phyloP scores from a whole-genome alignment of 2,888 invertebrate species.

The Biston betularia region DNA sequence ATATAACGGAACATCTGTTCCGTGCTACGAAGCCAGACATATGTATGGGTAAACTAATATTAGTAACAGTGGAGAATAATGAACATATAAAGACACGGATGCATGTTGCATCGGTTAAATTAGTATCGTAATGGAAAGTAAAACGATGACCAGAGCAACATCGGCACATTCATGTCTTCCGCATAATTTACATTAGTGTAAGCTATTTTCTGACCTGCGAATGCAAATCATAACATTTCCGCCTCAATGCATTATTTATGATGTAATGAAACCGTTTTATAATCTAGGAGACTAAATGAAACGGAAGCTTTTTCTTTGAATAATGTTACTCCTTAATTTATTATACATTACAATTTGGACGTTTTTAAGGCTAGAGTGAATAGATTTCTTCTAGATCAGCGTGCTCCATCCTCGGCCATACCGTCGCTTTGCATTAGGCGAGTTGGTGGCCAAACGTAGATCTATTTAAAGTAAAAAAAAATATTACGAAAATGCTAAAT shows the following conservation, averaged over 20 bases:
- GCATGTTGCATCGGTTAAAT: constrained; percentile 24
- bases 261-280: constrained; percentile 43
- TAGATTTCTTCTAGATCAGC: no score
- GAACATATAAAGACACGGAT: constrained; percentile 5
- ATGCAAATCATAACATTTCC: constrained; percentile 67
- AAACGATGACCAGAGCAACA: constrained; percentile 41
- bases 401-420: no score
- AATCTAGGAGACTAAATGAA: constrained; percentile 22
- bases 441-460: no score
- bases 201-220: constrained; percentile 60
- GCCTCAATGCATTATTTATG: constrained; percentile 57
- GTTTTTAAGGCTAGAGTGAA: no score
- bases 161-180: constrained; percentile 53
- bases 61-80: no score
- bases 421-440: no score
- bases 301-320: constrained; percentile 13
- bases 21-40: no score
- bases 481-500: no score
- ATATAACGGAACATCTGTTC: no score
- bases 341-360: no score
- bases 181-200: constrained; percentile 57
- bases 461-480: no score
- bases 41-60: no score
- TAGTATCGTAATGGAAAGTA: constrained; percentile 51
- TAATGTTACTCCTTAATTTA: constrained; percentile 17